These are phyloP conservation scores for Dioctria rufipes DNA, from an alignment of 2,888 invertebrate genomes.

Conservation along the genomic window DNA sequence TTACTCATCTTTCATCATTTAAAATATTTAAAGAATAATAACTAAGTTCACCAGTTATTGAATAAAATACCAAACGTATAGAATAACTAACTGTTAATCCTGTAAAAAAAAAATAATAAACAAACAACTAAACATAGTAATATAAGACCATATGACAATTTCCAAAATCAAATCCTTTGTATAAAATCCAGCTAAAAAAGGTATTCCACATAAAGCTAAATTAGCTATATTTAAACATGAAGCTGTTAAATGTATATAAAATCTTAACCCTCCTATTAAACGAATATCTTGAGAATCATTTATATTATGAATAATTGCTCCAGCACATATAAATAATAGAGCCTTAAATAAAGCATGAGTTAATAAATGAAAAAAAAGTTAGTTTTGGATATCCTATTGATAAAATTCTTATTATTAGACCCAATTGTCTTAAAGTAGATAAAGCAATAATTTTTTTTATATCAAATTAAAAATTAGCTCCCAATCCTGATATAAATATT, in stretches of 20 bases:
- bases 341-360: conserved; percentile 85
- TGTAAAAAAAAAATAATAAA: conserved; percentile 74
- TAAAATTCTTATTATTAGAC: conserved; percentile 80
- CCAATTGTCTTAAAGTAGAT: conserved; percentile 84
- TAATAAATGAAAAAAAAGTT: conserved; percentile 81
- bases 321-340: conserved; percentile 81
- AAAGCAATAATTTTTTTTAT: no score
- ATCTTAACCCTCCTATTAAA: conserved; percentile 73
- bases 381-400: conserved; percentile 74
- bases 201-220: conserved; percentile 77
- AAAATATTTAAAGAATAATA: no score
- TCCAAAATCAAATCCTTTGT: conserved; percentile 78
- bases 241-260: conserved; percentile 73
- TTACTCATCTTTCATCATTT: no score
- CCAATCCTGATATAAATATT: no score
- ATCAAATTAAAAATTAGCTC: no score
- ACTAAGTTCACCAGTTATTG: no score
- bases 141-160: no score
- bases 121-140: conserved; percentile 74
- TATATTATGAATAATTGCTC: conserved; percentile 78
- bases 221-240: conserved; percentile 73
- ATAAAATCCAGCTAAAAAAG: conserved; percentile 79
- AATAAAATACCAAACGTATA: conserved; percentile 75
- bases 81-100: conserved; percentile 75
- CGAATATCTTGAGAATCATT: conserved; percentile 80